Evolutionary conservation across 2,888 invertebrate genomes (phyloP).

Genomic region (Caenorhabditis sp.): DNA sequence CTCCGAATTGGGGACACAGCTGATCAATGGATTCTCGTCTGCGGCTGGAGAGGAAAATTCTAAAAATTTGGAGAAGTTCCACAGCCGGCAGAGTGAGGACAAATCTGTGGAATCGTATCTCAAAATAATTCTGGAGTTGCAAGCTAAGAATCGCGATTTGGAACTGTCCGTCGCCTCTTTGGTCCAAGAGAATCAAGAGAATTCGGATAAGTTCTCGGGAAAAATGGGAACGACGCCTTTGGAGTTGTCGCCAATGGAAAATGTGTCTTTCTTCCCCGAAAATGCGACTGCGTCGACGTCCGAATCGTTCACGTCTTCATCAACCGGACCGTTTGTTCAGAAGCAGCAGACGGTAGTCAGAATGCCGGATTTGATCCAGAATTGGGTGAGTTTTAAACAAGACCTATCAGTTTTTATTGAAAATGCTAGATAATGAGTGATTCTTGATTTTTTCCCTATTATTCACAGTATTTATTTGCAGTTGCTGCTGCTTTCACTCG

Average conservation of each 20-base stretch:
- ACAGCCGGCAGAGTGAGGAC: no score
- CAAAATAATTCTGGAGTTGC: constrained; percentile 60
- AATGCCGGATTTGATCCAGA: constrained; percentile 10
- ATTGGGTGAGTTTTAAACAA: constrained; percentile 12
- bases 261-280: constrained; percentile 26
- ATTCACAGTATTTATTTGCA: no score
- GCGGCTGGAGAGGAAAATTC: not conserved
- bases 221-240: not conserved
- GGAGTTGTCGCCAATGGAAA: constrained; percentile 39
- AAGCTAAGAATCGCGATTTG: constrained; percentile 45
- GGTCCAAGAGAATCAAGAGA: constrained; percentile 4
- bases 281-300: not conserved
- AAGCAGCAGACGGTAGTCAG: constrained; percentile 14
- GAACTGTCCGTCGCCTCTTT: constrained; percentile 13
- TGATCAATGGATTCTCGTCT: constrained; percentile 15
- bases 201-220: not conserved
- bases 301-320: constrained; percentile 5
- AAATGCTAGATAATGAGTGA: no score
- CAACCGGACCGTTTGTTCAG: constrained; percentile 5
- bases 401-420: not conserved
- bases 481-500: constrained; percentile 60
- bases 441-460: no score
- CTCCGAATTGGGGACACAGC: constrained; percentile 18
- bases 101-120: constrained; percentile 40
- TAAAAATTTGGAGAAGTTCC: not conserved